Conservation (phyloP, 2,888 invertebrate species). For the Oscheius sp. region DNA sequence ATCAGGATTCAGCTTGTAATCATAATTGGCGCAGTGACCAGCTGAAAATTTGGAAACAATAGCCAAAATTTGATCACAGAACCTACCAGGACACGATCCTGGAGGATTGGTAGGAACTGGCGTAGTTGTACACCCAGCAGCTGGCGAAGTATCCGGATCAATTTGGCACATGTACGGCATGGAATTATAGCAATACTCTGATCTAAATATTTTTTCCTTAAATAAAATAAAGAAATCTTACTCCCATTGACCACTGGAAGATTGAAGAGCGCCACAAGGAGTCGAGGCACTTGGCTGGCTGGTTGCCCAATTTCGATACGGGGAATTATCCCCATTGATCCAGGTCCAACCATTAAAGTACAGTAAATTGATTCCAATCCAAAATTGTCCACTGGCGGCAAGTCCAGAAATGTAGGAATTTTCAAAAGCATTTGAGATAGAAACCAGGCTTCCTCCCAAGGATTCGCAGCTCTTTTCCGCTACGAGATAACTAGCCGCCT, state of each 20-base stretch:
- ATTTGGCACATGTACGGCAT: background rate
- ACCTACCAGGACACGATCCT: no score
- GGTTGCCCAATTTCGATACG: no score
- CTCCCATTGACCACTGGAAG: no score
- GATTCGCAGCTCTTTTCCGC: constrained; percentile 5
- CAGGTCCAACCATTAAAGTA: background rate
- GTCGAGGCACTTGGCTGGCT: no score
- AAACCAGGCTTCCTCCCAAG: background rate
- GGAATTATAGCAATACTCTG: background rate
- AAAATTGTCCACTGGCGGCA: no score
- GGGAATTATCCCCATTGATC: background rate
- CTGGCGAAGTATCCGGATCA: background rate
- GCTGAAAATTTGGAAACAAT: background rate
- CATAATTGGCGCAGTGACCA: background rate
- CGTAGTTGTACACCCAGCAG: no score
- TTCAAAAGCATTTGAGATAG: background rate
- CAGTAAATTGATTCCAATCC: background rate
- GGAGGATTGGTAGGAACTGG: background rate
- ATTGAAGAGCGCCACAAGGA: no score
- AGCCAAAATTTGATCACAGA: no score
- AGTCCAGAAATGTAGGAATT: background rate
- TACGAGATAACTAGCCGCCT: background rate
- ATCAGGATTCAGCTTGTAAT: background rate
- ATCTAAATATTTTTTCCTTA: background rate
- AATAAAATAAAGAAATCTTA: background rate